Evolutionary conservation across 2,113 vertebrate genomes (phyloP).

Genomic region (Caretta caretta): DNA sequence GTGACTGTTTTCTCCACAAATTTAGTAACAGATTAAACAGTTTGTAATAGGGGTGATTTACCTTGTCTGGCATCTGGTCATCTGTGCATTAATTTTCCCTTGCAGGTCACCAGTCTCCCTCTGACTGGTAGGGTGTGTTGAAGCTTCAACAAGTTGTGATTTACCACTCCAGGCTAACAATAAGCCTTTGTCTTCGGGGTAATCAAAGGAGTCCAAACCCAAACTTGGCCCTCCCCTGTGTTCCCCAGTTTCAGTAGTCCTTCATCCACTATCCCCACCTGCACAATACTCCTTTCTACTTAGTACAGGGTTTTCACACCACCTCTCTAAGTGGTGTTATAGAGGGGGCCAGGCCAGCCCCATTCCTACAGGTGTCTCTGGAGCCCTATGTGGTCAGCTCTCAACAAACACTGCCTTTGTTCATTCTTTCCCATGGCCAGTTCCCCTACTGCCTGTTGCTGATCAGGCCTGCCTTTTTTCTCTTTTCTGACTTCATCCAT

Average conservation of each 20-base stretch:
- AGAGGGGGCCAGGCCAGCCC: neutral
- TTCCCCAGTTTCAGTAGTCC: no score
- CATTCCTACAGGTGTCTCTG: neutral
- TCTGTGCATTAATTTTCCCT: neutral
- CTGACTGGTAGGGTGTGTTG: neutral
- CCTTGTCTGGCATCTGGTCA: neutral
- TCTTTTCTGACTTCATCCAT: neutral
- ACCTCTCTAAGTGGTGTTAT: neutral
- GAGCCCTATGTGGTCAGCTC: neutral
- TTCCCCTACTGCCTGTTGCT: neutral
- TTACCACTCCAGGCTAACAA: rapidly evolving
- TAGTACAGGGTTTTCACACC: neutral
- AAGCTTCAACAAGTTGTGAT: neutral
- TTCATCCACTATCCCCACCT: neutral
- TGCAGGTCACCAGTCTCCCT: rapidly evolving
- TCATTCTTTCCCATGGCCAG: neutral
- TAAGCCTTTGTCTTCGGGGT: neutral
- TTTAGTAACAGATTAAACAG: rapidly evolving
- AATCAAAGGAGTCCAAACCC: neutral
- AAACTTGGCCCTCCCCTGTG: rapidly evolving
- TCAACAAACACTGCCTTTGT: neutral
- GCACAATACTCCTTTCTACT: neutral
- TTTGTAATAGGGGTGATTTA: neutral
- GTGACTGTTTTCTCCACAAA: neutral
- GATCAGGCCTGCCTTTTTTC: neutral